Conservation (phyloP, 1,140 invertebrate genomes). For the Bombus turneri region DNA sequence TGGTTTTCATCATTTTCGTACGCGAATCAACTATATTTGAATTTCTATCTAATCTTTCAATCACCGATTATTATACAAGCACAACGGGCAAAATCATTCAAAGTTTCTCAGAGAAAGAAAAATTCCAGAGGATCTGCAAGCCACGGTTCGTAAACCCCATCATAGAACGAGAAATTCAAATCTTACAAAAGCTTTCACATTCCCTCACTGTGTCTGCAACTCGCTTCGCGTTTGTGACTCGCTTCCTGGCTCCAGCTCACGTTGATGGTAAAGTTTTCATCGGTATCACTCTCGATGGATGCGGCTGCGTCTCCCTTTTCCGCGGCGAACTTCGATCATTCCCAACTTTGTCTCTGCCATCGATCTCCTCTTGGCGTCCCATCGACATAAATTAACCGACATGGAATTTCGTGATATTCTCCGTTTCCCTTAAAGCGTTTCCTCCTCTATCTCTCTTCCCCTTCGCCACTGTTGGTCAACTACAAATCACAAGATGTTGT, state of each 20-base stretch:
- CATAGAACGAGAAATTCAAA: constrained; percentile 33
- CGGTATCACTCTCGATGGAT: constrained; percentile 59
- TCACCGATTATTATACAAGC: neutral
- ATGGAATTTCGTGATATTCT: constrained; percentile 52
- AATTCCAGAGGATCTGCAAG: neutral
- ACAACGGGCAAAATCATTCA: neutral
- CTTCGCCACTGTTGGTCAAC: neutral
- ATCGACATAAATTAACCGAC: constrained; percentile 71
- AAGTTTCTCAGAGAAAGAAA: neutral
- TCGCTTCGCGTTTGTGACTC: neutral
- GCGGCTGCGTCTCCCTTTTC: constrained; percentile 53
- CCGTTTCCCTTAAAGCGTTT: constrained; percentile 29
- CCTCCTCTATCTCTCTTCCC: neutral
- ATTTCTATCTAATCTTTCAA: neutral
- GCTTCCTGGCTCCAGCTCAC: constrained; percentile 35
- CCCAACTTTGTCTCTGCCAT: constrained; percentile 52
- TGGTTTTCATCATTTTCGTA: too few relatives aligned
- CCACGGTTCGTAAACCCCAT: neutral
- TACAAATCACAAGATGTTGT: neutral
- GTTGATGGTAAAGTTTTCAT: constrained; percentile 67
- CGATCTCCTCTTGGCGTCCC: constrained; percentile 49
- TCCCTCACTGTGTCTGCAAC: neutral
- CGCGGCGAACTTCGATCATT: constrained; percentile 67
- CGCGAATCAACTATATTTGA: neutral
- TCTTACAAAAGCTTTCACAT: constrained; percentile 57